Evolutionary conservation across 2,888 invertebrate species (phyloP).

Genomic region (Dexiosoma caninum): DNA sequence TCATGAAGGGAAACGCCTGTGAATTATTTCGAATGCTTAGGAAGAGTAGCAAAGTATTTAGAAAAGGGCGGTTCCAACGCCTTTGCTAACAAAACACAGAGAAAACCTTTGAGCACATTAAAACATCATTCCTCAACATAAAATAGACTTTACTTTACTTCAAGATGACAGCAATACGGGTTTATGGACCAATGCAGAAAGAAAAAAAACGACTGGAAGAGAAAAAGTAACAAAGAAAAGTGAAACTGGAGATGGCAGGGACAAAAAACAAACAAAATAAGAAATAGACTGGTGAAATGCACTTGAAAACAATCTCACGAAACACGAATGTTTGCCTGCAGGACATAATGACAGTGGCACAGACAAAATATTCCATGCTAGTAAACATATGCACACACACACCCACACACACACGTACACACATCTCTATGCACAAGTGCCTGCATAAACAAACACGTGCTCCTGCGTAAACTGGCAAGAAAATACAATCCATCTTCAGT

Average conservation of each 20-base stretch:
- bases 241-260: background rate
- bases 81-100: background rate
- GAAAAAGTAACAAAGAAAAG: conserved; percentile 50
- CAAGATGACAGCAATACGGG: conserved; percentile 58
- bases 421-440: background rate
- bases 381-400: conserved; percentile 17
- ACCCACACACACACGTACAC: too few species aligned
- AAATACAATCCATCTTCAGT: conserved; percentile 28
- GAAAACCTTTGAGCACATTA: conserved; percentile 37
- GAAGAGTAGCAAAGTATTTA: conserved; percentile 2
- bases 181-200: conserved; percentile 7
- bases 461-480: background rate
- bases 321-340: conserved; percentile 59
- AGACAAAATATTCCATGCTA: conserved; percentile 43
- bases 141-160: conserved; percentile 43
- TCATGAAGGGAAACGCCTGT: conserved; percentile 44
- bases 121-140: conserved; percentile 25
- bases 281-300: conserved; percentile 19
- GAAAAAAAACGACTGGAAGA: background rate
- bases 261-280: background rate
- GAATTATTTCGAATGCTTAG: conserved; percentile 18
- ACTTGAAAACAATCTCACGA: conserved; percentile 55
- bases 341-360: conserved; percentile 62
- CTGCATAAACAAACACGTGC: background rate
- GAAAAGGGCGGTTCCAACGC: conserved; percentile 53